These are phyloP conservation scores for Chaetorhynchus papuensis DNA, from an alignment of 2,113 vertebrate species.

Conservation along the genomic window DNA sequence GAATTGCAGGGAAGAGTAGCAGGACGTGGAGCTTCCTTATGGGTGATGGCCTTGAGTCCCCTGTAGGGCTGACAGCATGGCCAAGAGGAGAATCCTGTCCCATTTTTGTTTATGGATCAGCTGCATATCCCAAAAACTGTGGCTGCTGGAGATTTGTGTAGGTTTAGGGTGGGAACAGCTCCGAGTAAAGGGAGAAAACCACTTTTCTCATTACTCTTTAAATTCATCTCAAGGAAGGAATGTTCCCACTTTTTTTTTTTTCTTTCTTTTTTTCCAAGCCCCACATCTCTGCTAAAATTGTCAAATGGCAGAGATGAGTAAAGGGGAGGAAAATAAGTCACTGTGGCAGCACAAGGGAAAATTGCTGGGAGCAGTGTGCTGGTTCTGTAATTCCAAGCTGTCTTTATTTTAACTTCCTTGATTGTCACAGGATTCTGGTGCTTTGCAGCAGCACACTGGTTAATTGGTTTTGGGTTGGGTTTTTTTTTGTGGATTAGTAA, in stretches of 20 bases:
- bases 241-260: neutral
- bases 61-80: neutral
- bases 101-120: rapidly evolving
- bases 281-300: neutral
- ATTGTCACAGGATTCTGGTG: neutral
- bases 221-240: neutral
- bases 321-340: neutral
- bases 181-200: neutral
- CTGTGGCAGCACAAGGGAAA: neutral
- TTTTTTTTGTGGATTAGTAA: neutral
- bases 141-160: neutral
- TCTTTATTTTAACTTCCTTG: neutral
- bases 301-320: neutral
- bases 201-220: neutral
- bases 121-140: neutral
- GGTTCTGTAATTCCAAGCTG: neutral
- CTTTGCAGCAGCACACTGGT: neutral
- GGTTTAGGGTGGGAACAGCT: neutral
- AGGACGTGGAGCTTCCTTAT: rapidly evolving
- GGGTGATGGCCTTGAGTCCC: neutral
- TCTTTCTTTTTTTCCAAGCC: neutral
- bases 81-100: neutral
- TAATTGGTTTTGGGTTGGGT: neutral
- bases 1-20: neutral
- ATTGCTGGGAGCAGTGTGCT: neutral